Evolutionary conservation across 2,797 vertebrate genomes (phyloP).

Genomic region (Sphenopsis melanotis): DNA sequence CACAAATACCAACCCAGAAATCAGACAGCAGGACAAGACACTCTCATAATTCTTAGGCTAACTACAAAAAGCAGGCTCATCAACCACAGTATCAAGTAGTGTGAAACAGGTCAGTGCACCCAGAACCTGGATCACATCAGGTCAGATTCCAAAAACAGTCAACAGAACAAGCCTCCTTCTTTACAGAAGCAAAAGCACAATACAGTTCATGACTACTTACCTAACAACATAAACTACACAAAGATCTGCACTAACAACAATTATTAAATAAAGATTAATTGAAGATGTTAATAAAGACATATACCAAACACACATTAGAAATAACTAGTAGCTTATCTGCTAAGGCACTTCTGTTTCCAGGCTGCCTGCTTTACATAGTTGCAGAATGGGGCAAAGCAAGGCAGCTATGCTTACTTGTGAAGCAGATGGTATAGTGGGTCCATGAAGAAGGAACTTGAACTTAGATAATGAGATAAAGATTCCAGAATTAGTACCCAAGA

Average conservation of each 20-base stretch:
- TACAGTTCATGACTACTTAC: background rate
- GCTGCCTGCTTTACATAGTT: background rate
- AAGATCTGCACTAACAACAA: background rate
- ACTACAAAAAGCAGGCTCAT: background rate
- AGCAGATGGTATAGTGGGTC: background rate
- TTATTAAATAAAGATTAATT: background rate
- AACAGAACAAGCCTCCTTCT: background rate
- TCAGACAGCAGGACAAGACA: background rate
- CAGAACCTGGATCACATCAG: slow-evolving; percentile 57
- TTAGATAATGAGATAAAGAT: background rate
- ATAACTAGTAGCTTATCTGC: background rate
- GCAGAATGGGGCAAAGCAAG: background rate
- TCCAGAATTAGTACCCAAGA: background rate
- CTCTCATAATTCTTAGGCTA: background rate
- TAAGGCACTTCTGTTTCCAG: slow-evolving; percentile 6
- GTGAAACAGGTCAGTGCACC: background rate
- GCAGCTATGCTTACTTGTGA: background rate
- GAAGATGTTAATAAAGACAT: background rate
- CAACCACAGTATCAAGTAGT: background rate
- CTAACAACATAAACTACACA: background rate
- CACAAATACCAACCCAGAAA: slow-evolving; percentile 43
- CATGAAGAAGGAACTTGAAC: background rate
- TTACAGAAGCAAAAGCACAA: background rate
- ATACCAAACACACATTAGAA: background rate
- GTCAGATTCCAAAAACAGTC: background rate